phyloP scores from a whole-genome alignment of 2,888 invertebrate species.

The Muschampia plurimacula region DNA sequence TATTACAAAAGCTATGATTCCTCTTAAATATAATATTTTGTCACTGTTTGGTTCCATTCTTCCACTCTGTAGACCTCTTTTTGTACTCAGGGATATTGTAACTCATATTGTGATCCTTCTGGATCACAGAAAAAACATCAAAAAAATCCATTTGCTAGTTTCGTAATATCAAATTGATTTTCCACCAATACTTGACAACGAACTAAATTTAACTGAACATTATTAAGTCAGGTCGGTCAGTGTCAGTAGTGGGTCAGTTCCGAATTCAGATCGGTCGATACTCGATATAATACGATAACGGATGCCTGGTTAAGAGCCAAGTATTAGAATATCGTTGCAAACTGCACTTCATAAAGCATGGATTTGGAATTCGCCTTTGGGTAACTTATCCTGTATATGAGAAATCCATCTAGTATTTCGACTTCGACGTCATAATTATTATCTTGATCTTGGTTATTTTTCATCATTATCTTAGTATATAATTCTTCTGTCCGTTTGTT shows the following conservation, averaged over 20 bases:
- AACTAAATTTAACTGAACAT: neutral
- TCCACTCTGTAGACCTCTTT: no score
- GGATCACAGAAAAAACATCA: no score
- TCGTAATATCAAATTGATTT: no score
- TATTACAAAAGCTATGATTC: no score
- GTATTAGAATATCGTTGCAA: neutral
- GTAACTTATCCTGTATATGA: neutral
- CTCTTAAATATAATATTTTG: no score
- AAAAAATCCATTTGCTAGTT: no score
- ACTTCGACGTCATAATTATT: no score
- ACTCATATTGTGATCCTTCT: no score
- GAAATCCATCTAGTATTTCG: neutral
- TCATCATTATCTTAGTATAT: neutral
- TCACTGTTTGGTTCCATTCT: no score
- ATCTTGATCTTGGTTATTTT: no score
- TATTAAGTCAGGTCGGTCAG: conserved; percentile 2
- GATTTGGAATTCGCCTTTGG: neutral
- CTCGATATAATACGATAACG: neutral
- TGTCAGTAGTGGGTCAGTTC: neutral
- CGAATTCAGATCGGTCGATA: conserved; percentile 2
- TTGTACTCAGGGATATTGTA: no score
- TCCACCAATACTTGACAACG: neutral
- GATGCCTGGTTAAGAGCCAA: neutral
- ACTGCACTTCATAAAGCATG: neutral
- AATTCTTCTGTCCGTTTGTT: no score